Percentiles rank a stretch among this genome's conserved stretches.
Conservation (phyloP, 2,797 vertebrate genomes). For the Emys orbicularis region DNA sequence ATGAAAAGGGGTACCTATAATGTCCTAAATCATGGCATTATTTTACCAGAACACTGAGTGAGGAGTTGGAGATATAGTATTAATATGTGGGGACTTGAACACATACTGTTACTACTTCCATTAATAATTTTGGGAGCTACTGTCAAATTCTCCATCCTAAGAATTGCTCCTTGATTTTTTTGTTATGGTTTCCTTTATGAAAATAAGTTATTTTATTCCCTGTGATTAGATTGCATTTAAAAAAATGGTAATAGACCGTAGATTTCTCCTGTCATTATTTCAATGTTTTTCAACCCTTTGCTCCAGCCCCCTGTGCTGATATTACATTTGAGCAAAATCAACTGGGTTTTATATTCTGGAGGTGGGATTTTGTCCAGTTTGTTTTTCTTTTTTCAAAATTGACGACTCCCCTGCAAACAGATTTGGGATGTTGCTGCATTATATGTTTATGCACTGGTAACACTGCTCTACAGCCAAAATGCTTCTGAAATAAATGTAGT, state of each 20-base stretch:
- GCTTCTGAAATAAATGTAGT: no score
- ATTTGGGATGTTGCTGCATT: neutral
- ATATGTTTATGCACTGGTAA: neutral
- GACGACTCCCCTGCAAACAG: neutral
- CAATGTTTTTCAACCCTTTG: neutral
- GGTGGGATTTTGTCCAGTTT: conserved; percentile 3
- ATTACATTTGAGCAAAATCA: neutral
- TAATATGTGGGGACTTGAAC: neutral
- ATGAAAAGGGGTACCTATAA: neutral
- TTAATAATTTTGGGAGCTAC: neutral
- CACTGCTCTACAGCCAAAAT: no score
- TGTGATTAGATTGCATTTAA: neutral
- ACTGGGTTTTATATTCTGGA: neutral
- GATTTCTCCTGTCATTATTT: neutral
- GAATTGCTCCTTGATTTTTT: neutral
- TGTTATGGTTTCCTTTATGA: neutral
- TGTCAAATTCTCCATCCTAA: neutral
- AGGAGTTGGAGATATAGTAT: neutral
- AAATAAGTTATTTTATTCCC: neutral
- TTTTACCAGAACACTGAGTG: neutral
- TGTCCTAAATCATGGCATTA: neutral
- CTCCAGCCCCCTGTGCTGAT: neutral
- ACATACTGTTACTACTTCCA: neutral
- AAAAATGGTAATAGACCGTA: neutral
- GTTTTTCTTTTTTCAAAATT: neutral